These are phyloP conservation scores for Drosophila infuscata DNA, from an alignment of 2,888 invertebrate genomes.

Conservation along the genomic window DNA sequence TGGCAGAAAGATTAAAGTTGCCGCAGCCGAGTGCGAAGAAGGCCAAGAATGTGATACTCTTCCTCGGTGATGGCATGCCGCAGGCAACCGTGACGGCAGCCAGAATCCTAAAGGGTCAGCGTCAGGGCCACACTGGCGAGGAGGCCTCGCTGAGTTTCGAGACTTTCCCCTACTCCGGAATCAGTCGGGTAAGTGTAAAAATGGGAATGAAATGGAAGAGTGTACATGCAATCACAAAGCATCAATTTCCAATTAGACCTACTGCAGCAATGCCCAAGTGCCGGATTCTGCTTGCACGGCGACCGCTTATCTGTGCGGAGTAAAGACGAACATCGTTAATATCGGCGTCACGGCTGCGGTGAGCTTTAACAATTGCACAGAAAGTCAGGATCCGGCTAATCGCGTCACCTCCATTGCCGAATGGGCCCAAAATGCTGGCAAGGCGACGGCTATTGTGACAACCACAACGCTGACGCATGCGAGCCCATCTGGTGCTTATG, in stretches of 20 bases:
- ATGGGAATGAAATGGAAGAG: neutral
- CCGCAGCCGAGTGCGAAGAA: conserved; percentile 34
- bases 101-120: conserved; percentile 88
- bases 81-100: conserved; percentile 89
- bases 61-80: conserved; percentile 89
- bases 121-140: conserved; percentile 86
- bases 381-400: conserved; percentile 87
- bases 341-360: conserved; percentile 90
- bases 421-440: conserved; percentile 88
- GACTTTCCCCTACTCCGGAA: conserved; percentile 87
- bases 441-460: conserved; percentile 89
- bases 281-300: conserved; percentile 90
- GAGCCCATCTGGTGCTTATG: conserved; percentile 89
- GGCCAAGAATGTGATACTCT: conserved; percentile 78
- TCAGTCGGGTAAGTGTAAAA: conserved; percentile 86
- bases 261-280: conserved; percentile 88
- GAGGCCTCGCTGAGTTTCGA: conserved; percentile 88
- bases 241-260: conserved; percentile 84
- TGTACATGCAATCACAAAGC: neutral
- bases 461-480: conserved; percentile 92
- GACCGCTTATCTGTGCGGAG: conserved; percentile 86
- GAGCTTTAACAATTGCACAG: conserved; percentile 87
- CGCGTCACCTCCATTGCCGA: conserved; percentile 88
- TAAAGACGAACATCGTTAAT: conserved; percentile 89
- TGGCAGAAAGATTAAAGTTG: conserved; percentile 47